Evolutionary conservation across 1,140 invertebrate genomes (phyloP), one percentile per base, ranked within the genome.

Genomic region (Gonatopus flavifemur): DNA sequence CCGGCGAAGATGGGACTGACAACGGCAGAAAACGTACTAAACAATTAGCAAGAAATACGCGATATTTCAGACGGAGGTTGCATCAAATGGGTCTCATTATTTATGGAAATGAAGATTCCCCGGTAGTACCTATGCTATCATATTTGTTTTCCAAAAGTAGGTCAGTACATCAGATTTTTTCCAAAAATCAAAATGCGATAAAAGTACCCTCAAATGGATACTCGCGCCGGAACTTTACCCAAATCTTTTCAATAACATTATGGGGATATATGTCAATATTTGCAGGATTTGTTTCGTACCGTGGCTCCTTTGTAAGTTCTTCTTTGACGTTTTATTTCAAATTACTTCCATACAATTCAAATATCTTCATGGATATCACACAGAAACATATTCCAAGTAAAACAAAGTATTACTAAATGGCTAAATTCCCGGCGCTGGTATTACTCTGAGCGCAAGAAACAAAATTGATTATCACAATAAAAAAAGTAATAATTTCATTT

Each of bases 91-190:
- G 96, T 44, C 92, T 98, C 60, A 94, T 98, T 65, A 86, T 91
- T 44, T 96, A 94, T 77, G 97, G 97, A n/a, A 93, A 97, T 78
- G 86, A 91, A 65, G 92, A 98, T 73, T 98, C 94, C 8, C 97
- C 97, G 0, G 94, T 99, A 49, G 92, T 99, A 55, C 97, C 97
- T 16, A 84, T 98, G 78, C 77, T 98, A 64, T 86, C 97, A 31
- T 98, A 95, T 78, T 82, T 94, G 64, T 96, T 94, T 72, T 91
- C 94, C 2, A 94, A 98, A 82, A 94, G 96, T 67, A 87, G 88
- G 85, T 92, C 81, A 79, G 81, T 81, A 10, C 3, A 63, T 6
- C 51, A 41, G 40, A 28, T 33, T 44, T 45, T 45, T 13, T 43
- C 25, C 13, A 36, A 42, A 28, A n/a, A 10, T 28, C 10, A 20